Percentiles rank a stretch among this genome's conserved stretches.
Conservation (phyloP, 1,140 invertebrate species). For the Myzus persicae region DNA sequence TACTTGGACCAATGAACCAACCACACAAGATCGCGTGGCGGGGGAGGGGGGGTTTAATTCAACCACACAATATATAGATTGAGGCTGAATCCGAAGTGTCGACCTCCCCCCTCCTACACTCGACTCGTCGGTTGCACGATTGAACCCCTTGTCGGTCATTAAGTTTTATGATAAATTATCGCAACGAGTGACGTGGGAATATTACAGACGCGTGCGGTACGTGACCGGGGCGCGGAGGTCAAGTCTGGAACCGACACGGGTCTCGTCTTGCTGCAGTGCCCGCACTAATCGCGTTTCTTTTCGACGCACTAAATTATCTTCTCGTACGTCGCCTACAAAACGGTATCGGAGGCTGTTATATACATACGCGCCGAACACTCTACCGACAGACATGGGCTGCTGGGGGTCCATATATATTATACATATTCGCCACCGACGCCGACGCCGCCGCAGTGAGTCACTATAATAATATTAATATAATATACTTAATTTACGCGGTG, state of each 20-base stretch:
- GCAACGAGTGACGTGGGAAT: constrained; percentile 47
- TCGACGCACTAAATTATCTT: neutral
- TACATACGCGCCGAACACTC: neutral
- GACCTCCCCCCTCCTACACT: neutral
- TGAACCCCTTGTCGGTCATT: neutral
- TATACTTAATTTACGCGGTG: neutral
- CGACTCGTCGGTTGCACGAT: neutral
- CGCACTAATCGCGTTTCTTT: constrained; percentile 21
- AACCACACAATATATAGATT: neutral
- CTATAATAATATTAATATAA: constrained; percentile 10
- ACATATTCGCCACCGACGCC: neutral
- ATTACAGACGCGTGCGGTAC: neutral
- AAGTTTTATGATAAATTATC: constrained; percentile 47
- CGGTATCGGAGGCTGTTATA: neutral
- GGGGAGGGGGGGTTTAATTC: neutral
- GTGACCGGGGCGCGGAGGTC: constrained; percentile 38
- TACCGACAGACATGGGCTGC: neutral
- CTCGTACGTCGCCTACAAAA: constrained; percentile 9
- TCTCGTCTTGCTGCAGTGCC: neutral
- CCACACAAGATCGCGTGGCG: neutral
- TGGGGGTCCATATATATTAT: neutral
- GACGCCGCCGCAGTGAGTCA: neutral
- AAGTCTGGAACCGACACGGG: neutral
- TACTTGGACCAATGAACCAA: neutral
- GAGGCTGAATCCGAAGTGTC: neutral